A percentile compares a stretch with the other conserved stretches of the same genome.
Evolutionary conservation across 2,888 invertebrate species (phyloP).

Genomic region (Drosophila crucigera): DNA sequence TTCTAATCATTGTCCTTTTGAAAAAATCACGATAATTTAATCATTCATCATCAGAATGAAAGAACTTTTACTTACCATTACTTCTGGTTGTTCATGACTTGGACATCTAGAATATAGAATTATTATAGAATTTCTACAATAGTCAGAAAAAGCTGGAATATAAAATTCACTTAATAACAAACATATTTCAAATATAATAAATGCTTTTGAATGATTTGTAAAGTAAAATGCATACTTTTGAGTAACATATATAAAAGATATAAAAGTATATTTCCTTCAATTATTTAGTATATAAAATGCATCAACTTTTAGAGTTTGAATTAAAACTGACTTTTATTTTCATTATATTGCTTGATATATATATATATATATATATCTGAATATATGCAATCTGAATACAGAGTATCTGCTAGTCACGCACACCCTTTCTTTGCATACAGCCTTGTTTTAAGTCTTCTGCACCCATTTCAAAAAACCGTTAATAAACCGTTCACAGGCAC

Average conservation of each 20-base stretch:
- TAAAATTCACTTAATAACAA: not conserved
- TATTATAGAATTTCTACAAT: not conserved
- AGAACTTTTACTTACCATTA: not conserved
- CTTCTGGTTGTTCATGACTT: not conserved
- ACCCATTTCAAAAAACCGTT: not conserved
- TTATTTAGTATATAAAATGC: not conserved
- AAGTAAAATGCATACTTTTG: not conserved
- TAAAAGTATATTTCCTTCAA: not conserved
- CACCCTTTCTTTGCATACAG: not conserved
- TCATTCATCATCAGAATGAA: not conserved
- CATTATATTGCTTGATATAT: not conserved
- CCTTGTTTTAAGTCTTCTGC: fast-evolving
- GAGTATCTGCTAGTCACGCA: slow-evolving; percentile 1
- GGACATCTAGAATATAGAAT: not conserved
- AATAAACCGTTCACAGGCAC: not conserved
- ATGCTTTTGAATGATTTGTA: not conserved
- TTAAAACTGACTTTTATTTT: not conserved
- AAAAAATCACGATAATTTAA: not conserved
- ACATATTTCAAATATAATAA: not conserved
- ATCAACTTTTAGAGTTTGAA: not conserved
- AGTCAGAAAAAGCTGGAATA: not conserved
- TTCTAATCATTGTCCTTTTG: no score
- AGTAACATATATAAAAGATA: not conserved
- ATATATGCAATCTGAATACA: not conserved
- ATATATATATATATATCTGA: not conserved